Base-by-base conservation (phyloP, 2,888 invertebrate genomes). In the Drosophila antonietae region DNA sequence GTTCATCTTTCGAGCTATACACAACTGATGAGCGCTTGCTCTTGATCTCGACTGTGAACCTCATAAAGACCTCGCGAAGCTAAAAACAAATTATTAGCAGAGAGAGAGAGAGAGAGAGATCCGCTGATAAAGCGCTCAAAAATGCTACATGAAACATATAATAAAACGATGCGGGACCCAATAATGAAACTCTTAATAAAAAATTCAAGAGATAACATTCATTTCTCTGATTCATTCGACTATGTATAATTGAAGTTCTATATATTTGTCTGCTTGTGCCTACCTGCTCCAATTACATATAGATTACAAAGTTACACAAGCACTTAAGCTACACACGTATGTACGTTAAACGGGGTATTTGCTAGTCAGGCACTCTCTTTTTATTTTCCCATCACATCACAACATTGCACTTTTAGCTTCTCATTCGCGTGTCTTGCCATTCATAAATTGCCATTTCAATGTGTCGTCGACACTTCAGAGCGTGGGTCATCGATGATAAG, bases 401-500 rank as follows among this genome's bases (percentile, higher is more conserved):
- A 12, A 18, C 33, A n/a, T 52, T 52, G 33, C 52, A 35, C 15
- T 52, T 52, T n/a, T 12, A 20, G 28, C 15, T 14, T 47, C 12
- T 49, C 60, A 39, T 31, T 72, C 39, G 61, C 58, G 46, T 75
- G 58, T 59, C 53, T 52, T 46, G 35, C n/a, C 56, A 67, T 58
- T 64, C 65, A 65, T 59, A 68, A 62, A 73, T 72, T 72, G 61
- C 43, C 41, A 67, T 65, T 71, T 62, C 67, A 58, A 71, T 67
- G 64, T 70, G 76, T 66, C 59, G 62, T 75, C 65, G 60, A 55
- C 67, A 58, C 60, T 62, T 64, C 56, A 63, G 43, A 61, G 44
- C 66, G 33, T 68, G 53, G 90, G 87, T 83, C 90, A 84, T 84
- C 90, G 65, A 73, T 83, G 83, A 90, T 90, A 90, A 68, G 69